A percentile compares a stretch with the other conserved stretches of the same genome.
phyloP scores from a whole-genome alignment of 2,113 vertebrate species.

The Hyperopisus bebe region DNA sequence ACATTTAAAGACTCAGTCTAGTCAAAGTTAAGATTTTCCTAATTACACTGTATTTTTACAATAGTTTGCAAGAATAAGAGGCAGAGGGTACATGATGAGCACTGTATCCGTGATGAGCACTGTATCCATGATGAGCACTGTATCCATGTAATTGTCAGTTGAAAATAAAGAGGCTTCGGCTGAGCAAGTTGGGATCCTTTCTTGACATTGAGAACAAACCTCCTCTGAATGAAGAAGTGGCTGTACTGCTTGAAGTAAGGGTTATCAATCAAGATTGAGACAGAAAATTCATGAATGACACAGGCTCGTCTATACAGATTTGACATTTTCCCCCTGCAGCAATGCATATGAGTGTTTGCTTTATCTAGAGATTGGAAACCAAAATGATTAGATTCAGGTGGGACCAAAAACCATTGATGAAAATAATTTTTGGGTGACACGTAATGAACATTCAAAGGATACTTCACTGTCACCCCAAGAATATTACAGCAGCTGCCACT shows the following conservation, averaged over 20 bases:
- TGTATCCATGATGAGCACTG: background rate
- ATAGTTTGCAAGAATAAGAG: background rate
- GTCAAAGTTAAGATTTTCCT: background rate
- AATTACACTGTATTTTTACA: background rate
- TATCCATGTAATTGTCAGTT: background rate
- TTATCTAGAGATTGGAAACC: background rate
- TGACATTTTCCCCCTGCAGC: background rate
- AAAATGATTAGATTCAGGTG: background rate
- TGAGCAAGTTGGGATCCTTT: background rate
- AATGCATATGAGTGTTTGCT: background rate
- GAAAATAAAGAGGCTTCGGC: background rate
- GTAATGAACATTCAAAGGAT: background rate
- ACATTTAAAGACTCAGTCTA: background rate
- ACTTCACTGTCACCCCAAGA: background rate
- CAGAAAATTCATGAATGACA: background rate
- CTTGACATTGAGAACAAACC: background rate
- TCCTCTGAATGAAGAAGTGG: background rate
- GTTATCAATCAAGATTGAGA: background rate
- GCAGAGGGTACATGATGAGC: background rate
- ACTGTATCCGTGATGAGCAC: background rate
- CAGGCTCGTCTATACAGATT: background rate
- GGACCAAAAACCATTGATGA: background rate
- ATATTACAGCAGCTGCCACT: constrained; percentile 39
- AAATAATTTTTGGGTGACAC: background rate
- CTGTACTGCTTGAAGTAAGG: background rate